Evolutionary conservation across 30 jellyfish, hydroid and myxozoan genomes (phyloP).

Genomic region (Pelagia noctiluca): DNA sequence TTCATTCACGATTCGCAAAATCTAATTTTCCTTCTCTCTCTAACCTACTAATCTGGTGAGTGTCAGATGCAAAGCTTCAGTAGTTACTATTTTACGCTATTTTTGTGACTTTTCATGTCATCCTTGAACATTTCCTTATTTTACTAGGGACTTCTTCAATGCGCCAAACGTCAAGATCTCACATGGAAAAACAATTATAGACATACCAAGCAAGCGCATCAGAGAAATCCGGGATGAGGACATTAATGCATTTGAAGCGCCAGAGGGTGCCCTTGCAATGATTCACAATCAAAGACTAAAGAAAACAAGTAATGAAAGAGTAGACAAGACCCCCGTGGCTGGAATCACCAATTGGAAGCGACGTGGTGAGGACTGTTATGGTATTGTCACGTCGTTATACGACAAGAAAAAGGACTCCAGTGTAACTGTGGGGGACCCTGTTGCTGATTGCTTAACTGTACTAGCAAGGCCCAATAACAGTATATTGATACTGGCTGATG

Average conservation of each 20-base stretch:
- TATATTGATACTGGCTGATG: constrained; percentile 88
- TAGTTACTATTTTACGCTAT: background rate
- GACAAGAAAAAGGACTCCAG: constrained; percentile 33
- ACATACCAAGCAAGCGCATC: constrained; percentile 74
- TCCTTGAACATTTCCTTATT: background rate
- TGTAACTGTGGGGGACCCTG: constrained; percentile 84
- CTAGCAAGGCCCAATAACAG: constrained; percentile 73
- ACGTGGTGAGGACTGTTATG: constrained; percentile 78
- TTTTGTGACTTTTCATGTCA: too few species aligned
- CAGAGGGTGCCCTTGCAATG: constrained; percentile 57
- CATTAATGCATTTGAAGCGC: constrained; percentile 73
- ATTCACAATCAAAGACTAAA: constrained; percentile 54
- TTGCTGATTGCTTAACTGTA: constrained; percentile 85
- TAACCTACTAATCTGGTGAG: background rate
- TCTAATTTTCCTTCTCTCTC: background rate
- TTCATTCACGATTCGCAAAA: too few species aligned
- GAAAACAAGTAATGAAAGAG: constrained; percentile 4
- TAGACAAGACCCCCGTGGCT: constrained; percentile 55
- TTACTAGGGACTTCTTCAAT: constrained; percentile 63
- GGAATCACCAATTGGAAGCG: constrained; percentile 78
- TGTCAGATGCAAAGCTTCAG: background rate
- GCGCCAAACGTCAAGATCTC: constrained; percentile 44
- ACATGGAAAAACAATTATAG: constrained; percentile 64
- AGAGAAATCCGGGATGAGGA: constrained; percentile 29
- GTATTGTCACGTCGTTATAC: constrained; percentile 79